These are phyloP conservation scores for Vanessa tameamea DNA, from an alignment of 1,140 invertebrate species.

Conservation along the genomic window DNA sequence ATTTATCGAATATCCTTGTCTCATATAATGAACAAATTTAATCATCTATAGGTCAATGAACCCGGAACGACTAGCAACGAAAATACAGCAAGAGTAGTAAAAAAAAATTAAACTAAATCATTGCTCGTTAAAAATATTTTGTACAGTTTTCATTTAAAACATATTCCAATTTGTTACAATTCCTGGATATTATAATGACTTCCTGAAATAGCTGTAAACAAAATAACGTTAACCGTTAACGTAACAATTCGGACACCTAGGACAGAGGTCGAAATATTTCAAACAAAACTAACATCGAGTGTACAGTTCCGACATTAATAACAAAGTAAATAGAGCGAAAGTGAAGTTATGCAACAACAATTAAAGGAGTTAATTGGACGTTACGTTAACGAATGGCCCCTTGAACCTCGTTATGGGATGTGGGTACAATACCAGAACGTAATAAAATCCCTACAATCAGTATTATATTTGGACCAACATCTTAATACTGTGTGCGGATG, in stretches of 20 bases:
- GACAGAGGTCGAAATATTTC: background rate
- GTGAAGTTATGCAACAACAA: conserved; percentile 45
- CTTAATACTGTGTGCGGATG: conserved; percentile 1
- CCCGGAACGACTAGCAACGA: no score
- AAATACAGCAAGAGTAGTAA: no score
- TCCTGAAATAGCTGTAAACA: background rate
- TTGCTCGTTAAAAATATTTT: no score
- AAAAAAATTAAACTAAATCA: no score
- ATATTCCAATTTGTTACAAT: no score
- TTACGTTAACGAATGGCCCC: conserved; percentile 57
- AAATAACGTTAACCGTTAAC: background rate
- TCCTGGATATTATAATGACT: background rate
- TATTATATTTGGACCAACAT: conserved; percentile 34
- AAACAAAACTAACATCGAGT: background rate
- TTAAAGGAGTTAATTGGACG: conserved; percentile 58
- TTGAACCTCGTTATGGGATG: conserved; percentile 45
- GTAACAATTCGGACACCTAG: background rate
- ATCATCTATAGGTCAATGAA: no score
- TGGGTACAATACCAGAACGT: conserved; percentile 42
- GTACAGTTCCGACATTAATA: conserved; percentile 16
- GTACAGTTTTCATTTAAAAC: no score
- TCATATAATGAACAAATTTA: no score
- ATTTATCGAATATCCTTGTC: background rate
- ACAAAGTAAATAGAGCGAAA: conserved; percentile 32
- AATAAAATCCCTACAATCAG: conserved; percentile 50